These are phyloP conservation scores for Mythimna loreyi DNA, from an alignment of 2,888 invertebrate genomes.

Conservation along the genomic window DNA sequence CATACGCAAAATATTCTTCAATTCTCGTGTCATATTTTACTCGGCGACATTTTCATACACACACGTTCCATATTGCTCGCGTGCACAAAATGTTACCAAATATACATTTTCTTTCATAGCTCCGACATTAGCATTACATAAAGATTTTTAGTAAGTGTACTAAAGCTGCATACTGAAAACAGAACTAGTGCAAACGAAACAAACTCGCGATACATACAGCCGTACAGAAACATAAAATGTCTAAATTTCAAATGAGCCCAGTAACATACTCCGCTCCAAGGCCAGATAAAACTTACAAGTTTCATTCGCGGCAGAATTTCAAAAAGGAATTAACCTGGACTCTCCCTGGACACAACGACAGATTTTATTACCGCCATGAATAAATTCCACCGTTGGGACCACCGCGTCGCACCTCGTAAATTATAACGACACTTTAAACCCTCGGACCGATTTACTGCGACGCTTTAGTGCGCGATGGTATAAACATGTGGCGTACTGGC, in stretches of 20 bases:
- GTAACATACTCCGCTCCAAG: slow-evolving; percentile 50
- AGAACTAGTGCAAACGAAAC: slow-evolving; percentile 14
- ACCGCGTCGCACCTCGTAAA: slow-evolving; percentile 79
- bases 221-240: slow-evolving; percentile 28
- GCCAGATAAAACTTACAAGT: slow-evolving; percentile 58
- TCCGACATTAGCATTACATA: slow-evolving; percentile 33
- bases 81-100: slow-evolving; percentile 37
- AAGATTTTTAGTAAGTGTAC: slow-evolving; percentile 10
- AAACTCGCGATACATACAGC: slow-evolving; percentile 12
- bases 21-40: slow-evolving; percentile 32
- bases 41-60: slow-evolving; percentile 34
- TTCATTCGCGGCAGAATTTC: slow-evolving; percentile 72
- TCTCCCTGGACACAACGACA: slow-evolving; percentile 79
- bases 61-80: slow-evolving; percentile 29
- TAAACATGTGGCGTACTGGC: slow-evolving; percentile 67
- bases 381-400: slow-evolving; percentile 83
- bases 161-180: slow-evolving; percentile 18
- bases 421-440: slow-evolving; percentile 82
- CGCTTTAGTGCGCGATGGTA: slow-evolving; percentile 69
- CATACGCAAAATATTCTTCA: slow-evolving; percentile 26
- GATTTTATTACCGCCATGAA: slow-evolving; percentile 89
- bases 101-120: slow-evolving; percentile 33
- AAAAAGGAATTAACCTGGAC: slow-evolving; percentile 80
- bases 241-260: slow-evolving; percentile 43
- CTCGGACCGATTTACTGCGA: slow-evolving; percentile 76